A percentile compares a stretch with the other conserved stretches of the same genome.
phyloP scores from a whole-genome alignment of 2,888 invertebrate species.

The Enchytraeus crypticus region DNA sequence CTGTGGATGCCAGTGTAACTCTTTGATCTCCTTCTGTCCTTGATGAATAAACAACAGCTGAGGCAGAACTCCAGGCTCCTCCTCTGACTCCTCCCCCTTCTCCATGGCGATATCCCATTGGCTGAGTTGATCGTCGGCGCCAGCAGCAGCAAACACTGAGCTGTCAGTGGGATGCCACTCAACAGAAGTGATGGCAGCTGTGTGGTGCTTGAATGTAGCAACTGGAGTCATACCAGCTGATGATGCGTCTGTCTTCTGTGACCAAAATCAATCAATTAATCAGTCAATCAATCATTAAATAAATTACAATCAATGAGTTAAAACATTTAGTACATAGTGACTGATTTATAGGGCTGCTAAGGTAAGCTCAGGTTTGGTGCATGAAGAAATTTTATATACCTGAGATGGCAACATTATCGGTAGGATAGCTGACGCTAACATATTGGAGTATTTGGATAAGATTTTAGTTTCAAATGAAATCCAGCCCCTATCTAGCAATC shows the following conservation, averaged over 20 bases:
- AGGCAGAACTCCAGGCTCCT: conserved; percentile 60
- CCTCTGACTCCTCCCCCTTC: conserved; percentile 32
- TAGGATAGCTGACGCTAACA: no score
- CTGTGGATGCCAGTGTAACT: conserved; percentile 96
- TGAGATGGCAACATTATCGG: no score
- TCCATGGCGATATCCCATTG: conserved; percentile 75
- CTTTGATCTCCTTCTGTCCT: conserved; percentile 94
- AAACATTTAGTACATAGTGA: no score
- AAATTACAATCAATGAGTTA: no score
- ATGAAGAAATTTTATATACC: no score
- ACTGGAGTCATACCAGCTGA: conserved; percentile 55
- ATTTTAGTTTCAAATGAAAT: no score
- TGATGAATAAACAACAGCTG: conserved; percentile 95
- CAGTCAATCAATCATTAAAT: no score
- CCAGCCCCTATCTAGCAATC: no score
- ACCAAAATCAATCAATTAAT: no score
- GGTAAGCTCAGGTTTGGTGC: no score
- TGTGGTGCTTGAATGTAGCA: conserved; percentile 90
- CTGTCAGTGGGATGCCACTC: conserved; percentile 93
- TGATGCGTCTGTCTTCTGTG: not conserved
- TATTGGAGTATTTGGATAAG: no score
- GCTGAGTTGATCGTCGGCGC: conserved; percentile 88
- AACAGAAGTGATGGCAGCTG: conserved; percentile 81
- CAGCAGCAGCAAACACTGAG: conserved; percentile 83
- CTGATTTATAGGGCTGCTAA: no score